phyloP scores from a whole-genome alignment of 2,113 vertebrate genomes.

The Clarias gariepinus region DNA sequence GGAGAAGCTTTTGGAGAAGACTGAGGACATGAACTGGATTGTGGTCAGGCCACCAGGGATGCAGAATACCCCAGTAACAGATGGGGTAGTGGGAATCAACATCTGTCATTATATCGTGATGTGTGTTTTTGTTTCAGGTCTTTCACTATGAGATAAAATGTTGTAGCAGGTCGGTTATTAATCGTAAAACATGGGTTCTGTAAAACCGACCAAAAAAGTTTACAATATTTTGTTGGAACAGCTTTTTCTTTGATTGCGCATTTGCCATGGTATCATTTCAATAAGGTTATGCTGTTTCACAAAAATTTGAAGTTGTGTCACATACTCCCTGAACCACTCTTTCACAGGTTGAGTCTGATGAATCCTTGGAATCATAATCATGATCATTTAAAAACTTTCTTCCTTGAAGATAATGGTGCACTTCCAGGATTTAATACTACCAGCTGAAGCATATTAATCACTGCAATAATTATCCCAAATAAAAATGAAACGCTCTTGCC shows the following conservation, averaged over 20 bases:
- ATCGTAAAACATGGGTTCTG: background rate
- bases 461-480: no score
- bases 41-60: conserved; percentile 76
- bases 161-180: background rate
- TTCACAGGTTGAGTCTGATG: no score
- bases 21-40: conserved; percentile 74
- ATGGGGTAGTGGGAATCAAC: conserved; percentile 53
- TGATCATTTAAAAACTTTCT: background rate
- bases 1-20: conserved; percentile 70
- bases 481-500: no score
- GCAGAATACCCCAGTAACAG: conserved; percentile 71
- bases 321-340: no score
- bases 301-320: no score
- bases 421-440: no score
- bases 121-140: background rate
- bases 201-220: background rate
- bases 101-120: background rate
- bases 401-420: no score
- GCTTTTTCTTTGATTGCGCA: no score
- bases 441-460: no score
- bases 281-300: no score
- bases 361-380: no score
- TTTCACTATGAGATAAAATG: background rate
- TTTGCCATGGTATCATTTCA: no score
- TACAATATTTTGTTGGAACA: background rate